Base-by-base conservation (phyloP, 2,797 vertebrate species). In the Artibeus lituratus region DNA sequence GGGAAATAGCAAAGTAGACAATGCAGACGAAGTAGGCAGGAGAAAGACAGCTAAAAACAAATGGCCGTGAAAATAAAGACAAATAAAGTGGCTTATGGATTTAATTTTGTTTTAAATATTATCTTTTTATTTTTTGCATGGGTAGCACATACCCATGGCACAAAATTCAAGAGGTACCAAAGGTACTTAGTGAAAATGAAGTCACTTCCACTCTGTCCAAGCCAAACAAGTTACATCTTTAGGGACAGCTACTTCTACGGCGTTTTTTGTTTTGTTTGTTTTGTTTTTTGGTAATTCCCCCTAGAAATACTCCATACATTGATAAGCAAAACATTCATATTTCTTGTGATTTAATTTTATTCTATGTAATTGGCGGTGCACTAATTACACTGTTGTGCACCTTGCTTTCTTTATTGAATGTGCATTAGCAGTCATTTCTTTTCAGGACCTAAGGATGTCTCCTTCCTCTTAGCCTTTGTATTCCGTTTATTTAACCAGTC, bases 401-500 rank as follows among this genome's bases (percentile, higher is more conserved):
- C 35, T 87, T 91, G 32, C 80, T 62, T 93, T 92, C 49, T 72
- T 57, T n/a, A 37, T 37, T 42, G 42, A 72, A 47, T 32, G 14
- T 83, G 32, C 55, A 85, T 89, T 73, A 92, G 37, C 51, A 35
- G 73, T n/a, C 16, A 10, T 91, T 80, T 53, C 72, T 85, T 73
- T 94, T 39, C 0, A 3, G 51, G 77, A 72, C 18, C 39, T 1
- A 90, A 67, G 47, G 9, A 32, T 94, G 18, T 47, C 76, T 29
- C 24, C 55, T 98, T 94, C 90, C 86, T 42, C 76, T 57, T 35
- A 84, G 42, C 19, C 11, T 62, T 72, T 57, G 22, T 35, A 78
- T 95, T 93, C 87, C 55, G 49, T 94, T 77, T 94, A 37, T 77
- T 94, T 94, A 69, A 92, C 74, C 32, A 51, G 53, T 72, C 29